These are phyloP conservation scores for Steatornis caripensis DNA, from an alignment of 2,113 vertebrate genomes.

Conservation along the genomic window DNA sequence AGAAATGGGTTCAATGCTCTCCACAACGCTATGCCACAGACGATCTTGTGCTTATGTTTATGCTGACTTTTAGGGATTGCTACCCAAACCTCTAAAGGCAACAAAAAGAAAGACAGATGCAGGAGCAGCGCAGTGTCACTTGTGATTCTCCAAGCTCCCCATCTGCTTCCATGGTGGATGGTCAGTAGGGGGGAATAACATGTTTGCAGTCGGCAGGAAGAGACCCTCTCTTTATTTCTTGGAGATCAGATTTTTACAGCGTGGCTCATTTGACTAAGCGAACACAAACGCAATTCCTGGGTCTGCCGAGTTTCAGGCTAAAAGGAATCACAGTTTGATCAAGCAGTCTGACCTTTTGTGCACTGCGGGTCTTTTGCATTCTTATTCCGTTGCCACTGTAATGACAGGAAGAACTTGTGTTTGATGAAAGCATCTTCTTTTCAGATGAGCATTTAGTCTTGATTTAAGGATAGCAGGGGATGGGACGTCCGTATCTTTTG, in stretches of 20 bases:
- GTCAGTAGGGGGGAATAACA: not conserved
- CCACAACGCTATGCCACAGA: not conserved
- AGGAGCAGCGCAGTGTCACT: not conserved
- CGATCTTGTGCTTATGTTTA: not conserved
- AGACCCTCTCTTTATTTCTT: not conserved
- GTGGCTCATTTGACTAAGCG: not conserved
- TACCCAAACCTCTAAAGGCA: not conserved
- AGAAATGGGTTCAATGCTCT: not conserved
- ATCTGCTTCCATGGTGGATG: not conserved
- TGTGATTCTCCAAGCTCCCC: not conserved
- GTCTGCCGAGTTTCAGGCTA: not conserved
- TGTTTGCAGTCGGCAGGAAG: not conserved
- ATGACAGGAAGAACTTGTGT: not conserved
- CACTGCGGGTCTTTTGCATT: not conserved
- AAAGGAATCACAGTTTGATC: conserved; percentile 27
- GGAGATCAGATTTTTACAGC: not conserved
- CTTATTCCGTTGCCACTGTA: not conserved
- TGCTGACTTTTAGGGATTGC: not conserved
- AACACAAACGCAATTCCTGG: not conserved
- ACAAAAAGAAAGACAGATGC: not conserved
- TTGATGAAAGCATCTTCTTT: not conserved
- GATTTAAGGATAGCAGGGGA: not conserved
- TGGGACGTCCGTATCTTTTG: not conserved
- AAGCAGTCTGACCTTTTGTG: conserved; percentile 20
- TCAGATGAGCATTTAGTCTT: not conserved